A percentile compares a stretch with the other conserved stretches of the same genome.
phyloP scores from a whole-genome alignment of 2,113 vertebrate genomes.

The Zeus faber region DNA sequence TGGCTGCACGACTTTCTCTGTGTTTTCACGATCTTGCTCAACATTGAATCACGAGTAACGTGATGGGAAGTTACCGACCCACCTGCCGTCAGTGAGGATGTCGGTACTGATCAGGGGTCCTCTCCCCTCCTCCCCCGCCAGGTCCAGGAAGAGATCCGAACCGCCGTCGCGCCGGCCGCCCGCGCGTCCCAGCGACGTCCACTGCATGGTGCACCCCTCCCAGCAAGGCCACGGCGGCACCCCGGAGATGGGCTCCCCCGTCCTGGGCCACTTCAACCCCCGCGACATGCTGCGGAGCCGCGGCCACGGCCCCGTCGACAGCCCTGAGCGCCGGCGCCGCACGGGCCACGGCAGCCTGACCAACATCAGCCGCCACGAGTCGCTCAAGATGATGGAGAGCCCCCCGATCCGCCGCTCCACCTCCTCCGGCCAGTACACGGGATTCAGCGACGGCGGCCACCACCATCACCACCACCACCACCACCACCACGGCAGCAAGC shows the following conservation, averaged over 20 bases:
- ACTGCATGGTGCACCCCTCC: constrained; percentile 86
- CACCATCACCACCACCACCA: constrained; percentile 17
- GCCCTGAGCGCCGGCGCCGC: constrained; percentile 86
- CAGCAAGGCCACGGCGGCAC: constrained; percentile 74
- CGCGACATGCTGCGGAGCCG: constrained; percentile 86
- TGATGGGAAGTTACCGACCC: too few relatives aligned
- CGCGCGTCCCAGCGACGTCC: constrained; percentile 83
- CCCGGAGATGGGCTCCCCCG: constrained; percentile 84
- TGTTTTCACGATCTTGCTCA: too few relatives aligned
- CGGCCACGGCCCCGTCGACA: constrained; percentile 80
- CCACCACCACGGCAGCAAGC: constrained; percentile 69
- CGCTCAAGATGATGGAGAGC: constrained; percentile 92
- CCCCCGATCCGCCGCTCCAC: constrained; percentile 95
- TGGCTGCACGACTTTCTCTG: too few relatives aligned
- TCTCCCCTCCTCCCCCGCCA: constrained; percentile 60
- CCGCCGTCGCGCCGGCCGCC: constrained; percentile 85
- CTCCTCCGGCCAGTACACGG: constrained; percentile 91
- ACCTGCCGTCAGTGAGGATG: too few relatives aligned
- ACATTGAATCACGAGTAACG: too few relatives aligned
- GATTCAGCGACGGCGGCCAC: constrained; percentile 83
- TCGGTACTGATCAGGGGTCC: too few relatives aligned
- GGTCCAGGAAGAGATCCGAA: constrained; percentile 89
- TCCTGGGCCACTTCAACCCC: constrained; percentile 83
- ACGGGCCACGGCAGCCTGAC: constrained; percentile 89
- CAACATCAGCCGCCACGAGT: constrained; percentile 93